These are phyloP conservation scores for Gymnocephalus cernua DNA, from an alignment of 2,113 vertebrate genomes.

Conservation along the genomic window DNA sequence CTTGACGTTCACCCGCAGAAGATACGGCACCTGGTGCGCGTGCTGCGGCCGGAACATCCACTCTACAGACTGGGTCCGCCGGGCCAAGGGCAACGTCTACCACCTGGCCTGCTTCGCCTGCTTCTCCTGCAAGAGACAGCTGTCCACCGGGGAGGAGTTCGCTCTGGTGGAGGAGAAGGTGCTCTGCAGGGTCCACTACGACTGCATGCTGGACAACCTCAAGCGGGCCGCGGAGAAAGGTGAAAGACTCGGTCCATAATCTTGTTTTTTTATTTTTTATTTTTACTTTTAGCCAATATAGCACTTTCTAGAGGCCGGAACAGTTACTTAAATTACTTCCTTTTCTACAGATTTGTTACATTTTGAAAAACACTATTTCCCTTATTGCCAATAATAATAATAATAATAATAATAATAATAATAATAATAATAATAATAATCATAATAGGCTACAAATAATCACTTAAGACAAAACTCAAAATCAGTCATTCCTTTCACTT, in stretches of 20 bases:
- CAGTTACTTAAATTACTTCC: neutral
- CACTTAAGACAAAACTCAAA: too few species aligned
- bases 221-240: slow-evolving; percentile 97
- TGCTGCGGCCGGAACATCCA: slow-evolving; percentile 97
- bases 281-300: neutral
- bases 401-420: too few species aligned
- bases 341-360: neutral
- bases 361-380: neutral
- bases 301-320: neutral
- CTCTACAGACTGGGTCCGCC: slow-evolving; percentile 97
- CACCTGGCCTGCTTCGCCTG: slow-evolving; percentile 98
- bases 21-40: slow-evolving; percentile 95
- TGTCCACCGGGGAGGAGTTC: slow-evolving; percentile 98
- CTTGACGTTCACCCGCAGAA: slow-evolving; percentile 80
- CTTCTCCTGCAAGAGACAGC: slow-evolving; percentile 98
- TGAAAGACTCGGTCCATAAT: slow-evolving; percentile 55
- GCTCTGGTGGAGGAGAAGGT: slow-evolving; percentile 97
- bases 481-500: neutral
- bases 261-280: neutral
- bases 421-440: too few species aligned
- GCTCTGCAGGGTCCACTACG: slow-evolving; percentile 95
- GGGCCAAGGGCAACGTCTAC: slow-evolving; percentile 96
- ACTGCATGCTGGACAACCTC: slow-evolving; percentile 98
- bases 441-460: too few species aligned
- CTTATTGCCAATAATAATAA: neutral